A percentile compares a stretch with the other conserved stretches of the same genome.
These are phyloP conservation scores for Chrysodeixis includens DNA, from an alignment of 2,888 invertebrate species.

Conservation along the genomic window DNA sequence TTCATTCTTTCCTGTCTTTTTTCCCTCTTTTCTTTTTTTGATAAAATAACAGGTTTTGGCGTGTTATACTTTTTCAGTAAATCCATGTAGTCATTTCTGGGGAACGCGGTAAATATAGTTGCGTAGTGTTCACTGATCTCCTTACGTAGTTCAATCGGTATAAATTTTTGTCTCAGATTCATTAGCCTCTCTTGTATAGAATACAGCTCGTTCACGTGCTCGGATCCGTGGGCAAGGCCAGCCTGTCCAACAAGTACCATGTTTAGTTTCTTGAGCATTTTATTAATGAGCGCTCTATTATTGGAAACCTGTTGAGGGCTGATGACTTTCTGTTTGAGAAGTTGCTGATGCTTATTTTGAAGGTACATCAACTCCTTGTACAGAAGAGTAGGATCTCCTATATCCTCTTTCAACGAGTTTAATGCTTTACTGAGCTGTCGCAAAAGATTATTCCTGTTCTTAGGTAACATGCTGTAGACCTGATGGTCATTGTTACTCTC, in stretches of 20 bases:
- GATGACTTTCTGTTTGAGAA: conserved; percentile 75
- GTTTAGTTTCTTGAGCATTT: conserved; percentile 85
- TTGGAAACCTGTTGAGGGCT: conserved; percentile 72
- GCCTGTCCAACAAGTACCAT: conserved; percentile 90
- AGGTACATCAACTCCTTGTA: conserved; percentile 80
- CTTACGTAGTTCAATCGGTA: conserved; percentile 78
- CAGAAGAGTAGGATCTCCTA: conserved; percentile 86
- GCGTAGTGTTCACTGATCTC: conserved; percentile 87
- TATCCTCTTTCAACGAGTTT: conserved; percentile 77
- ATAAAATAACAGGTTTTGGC: conserved; percentile 47
- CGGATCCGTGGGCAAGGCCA: conserved; percentile 86
- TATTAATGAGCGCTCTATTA: conserved; percentile 80
- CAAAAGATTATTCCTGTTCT: conserved; percentile 73
- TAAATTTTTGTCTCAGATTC: conserved; percentile 68
- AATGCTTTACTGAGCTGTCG: conserved; percentile 75
- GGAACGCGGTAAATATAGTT: conserved; percentile 84
- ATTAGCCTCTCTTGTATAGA: conserved; percentile 74
- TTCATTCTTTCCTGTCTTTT: conserved; percentile 54
- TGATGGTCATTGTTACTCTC: conserved; percentile 36
- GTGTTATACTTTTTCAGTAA: conserved; percentile 73
- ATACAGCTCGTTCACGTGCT: conserved; percentile 82
- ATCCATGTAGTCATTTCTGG: conserved; percentile 79
- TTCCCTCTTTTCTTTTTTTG: conserved; percentile 61
- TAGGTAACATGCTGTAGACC: conserved; percentile 71
- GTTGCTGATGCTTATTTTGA: conserved; percentile 81